phyloP scores from a whole-genome alignment of 92 coral and sea anemone species.

The Isaurus tuberculatus region DNA sequence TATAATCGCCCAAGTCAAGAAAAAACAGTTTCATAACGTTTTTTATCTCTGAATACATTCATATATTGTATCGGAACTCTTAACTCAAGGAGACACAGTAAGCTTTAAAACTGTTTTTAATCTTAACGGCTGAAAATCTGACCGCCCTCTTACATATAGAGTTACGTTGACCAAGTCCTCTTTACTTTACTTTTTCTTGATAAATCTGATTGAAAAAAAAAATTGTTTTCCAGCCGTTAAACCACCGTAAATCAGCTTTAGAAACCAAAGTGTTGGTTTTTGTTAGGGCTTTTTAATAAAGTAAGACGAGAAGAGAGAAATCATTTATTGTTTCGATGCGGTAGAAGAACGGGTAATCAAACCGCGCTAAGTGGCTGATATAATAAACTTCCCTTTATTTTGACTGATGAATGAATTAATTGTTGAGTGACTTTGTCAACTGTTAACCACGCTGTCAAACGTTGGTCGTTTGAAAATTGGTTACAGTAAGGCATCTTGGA shows the following conservation, averaged over 20 bases:
- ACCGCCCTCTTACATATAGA: not conserved
- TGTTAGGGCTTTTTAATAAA: not conserved
- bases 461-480: not conserved
- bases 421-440: not conserved
- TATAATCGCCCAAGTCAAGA: not conserved
- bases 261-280: not conserved
- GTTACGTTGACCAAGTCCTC: conserved; percentile 8
- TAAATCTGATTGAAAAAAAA: not conserved
- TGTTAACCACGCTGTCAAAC: not conserved
- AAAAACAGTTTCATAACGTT: not conserved
- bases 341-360: not conserved
- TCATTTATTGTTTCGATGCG: not conserved
- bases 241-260: not conserved
- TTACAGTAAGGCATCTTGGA: not conserved
- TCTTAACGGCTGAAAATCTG: not conserved
- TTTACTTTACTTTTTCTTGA: not conserved
- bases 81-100: not conserved
- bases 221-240: not conserved
- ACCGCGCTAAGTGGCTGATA: not conserved
- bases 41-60: not conserved
- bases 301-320: not conserved
- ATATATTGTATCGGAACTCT: not conserved
- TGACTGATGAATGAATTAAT: not conserved
- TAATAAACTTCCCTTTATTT: not conserved
- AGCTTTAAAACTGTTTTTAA: conserved; percentile 6